phyloP scores from a whole-genome alignment of 2,888 invertebrate species.

The Caenorhabditis becei region DNA sequence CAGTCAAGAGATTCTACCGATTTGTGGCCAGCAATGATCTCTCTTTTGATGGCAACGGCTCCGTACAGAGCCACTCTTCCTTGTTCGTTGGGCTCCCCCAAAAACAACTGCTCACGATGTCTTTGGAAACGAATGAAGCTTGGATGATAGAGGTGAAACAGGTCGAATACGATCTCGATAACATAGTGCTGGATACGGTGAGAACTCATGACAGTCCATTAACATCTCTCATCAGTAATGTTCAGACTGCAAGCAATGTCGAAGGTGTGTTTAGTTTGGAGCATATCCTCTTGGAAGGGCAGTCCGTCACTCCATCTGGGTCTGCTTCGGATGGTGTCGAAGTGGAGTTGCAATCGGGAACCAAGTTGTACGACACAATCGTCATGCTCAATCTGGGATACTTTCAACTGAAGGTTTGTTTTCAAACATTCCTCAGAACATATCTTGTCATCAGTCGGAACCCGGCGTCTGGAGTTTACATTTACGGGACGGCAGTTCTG shows the following conservation, averaged over 20 bases:
- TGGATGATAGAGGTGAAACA: conserved; percentile 94
- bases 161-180: conserved; percentile 87
- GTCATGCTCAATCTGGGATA: conserved; percentile 99
- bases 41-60: conserved; percentile 88
- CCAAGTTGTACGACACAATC: conserved; percentile 92
- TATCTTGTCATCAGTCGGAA: conserved; percentile 84
- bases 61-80: conserved; percentile 82
- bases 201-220: conserved; percentile 97
- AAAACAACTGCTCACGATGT: conserved; percentile 92
- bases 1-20: conserved; percentile 96
- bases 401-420: conserved; percentile 93
- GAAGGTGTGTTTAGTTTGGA: conserved; percentile 95
- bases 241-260: conserved; percentile 87
- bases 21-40: conserved; percentile 94
- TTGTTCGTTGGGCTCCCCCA: conserved; percentile 92
- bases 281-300: conserved; percentile 93
- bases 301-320: conserved; percentile 89
- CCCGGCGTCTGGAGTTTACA: conserved; percentile 95
- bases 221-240: conserved; percentile 93
- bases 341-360: conserved; percentile 90
- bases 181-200: conserved; percentile 94
- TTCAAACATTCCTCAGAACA: conserved; percentile 90
- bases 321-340: conserved; percentile 86
- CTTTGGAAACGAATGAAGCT: conserved; percentile 81
- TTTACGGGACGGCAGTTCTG: conserved; percentile 93